These are phyloP conservation scores for Crocallis elinguaria DNA, from an alignment of 2,888 invertebrate genomes.

Conservation along the genomic window DNA sequence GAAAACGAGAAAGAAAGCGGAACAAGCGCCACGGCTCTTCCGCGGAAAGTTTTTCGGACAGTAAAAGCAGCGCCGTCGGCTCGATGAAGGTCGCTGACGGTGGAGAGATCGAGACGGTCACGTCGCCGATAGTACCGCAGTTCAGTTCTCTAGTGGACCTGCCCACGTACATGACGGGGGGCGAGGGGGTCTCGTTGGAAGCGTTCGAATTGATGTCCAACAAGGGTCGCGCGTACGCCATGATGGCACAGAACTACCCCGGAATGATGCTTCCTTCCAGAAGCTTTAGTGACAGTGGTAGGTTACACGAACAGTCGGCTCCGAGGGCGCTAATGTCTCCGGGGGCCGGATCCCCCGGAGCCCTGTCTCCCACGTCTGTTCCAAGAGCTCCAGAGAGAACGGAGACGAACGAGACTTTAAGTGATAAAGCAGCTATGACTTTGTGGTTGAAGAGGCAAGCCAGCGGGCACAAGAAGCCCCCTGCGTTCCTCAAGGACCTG, in stretches of 20 bases:
- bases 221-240: slow-evolving; percentile 88
- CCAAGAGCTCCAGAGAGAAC: slow-evolving; percentile 47
- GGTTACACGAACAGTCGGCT: slow-evolving; percentile 72
- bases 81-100: slow-evolving; percentile 74
- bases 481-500: slow-evolving; percentile 90
- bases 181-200: slow-evolving; percentile 91
- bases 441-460: slow-evolving; percentile 85
- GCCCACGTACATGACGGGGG: slow-evolving; percentile 92
- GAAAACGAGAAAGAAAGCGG: slow-evolving; percentile 84
- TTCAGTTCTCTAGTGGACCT: slow-evolving; percentile 93
- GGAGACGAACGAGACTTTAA: slow-evolving; percentile 48
- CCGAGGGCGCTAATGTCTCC: slow-evolving; percentile 65
- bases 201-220: slow-evolving; percentile 89
- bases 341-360: slow-evolving; percentile 53
- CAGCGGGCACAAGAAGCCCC: slow-evolving; percentile 78
- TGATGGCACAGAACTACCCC: slow-evolving; percentile 90
- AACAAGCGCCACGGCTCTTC: slow-evolving; percentile 86
- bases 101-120: slow-evolving; percentile 66
- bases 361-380: slow-evolving; percentile 57
- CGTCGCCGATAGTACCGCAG: slow-evolving; percentile 75
- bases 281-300: slow-evolving; percentile 88
- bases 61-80: slow-evolving; percentile 87
- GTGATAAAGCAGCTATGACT: slow-evolving; percentile 79
- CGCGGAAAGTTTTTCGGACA: slow-evolving; percentile 88
- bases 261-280: slow-evolving; percentile 88